phyloP scores from a whole-genome alignment of 92 coral and sea anemone species.

The Ricordea florida region DNA sequence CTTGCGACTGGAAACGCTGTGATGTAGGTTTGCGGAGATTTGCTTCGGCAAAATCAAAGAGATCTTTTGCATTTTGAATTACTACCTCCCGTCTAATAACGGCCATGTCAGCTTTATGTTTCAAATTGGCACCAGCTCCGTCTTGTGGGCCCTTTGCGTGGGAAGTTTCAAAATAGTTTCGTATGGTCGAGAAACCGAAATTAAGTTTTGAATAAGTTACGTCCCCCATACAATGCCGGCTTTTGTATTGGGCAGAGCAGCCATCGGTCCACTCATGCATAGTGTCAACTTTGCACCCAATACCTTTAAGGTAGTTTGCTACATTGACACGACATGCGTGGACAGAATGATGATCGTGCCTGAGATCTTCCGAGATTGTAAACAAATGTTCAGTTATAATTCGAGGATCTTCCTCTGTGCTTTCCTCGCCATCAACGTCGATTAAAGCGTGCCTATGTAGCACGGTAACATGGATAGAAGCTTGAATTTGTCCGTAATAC shows the following conservation, averaged over 20 bases:
- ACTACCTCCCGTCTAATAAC: slow-evolving; percentile 34
- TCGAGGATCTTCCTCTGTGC: background rate
- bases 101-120: slow-evolving; percentile 53
- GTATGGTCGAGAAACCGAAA: slow-evolving; percentile 49
- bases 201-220: slow-evolving; percentile 38
- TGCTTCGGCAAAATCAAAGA: slow-evolving; percentile 3
- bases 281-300: slow-evolving; percentile 16
- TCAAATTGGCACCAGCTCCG: slow-evolving; percentile 44
- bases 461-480: too few relatives aligned
- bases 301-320: slow-evolving; percentile 21
- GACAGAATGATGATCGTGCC: slow-evolving; percentile 35
- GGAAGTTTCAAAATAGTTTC: slow-evolving; percentile 56
- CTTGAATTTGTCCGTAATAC: slow-evolving; percentile 27
- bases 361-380: slow-evolving; percentile 32
- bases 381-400: slow-evolving; percentile 29
- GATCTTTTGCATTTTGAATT: slow-evolving; percentile 32
- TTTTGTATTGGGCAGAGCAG: slow-evolving; percentile 61
- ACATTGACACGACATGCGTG: slow-evolving; percentile 12
- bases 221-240: slow-evolving; percentile 56
- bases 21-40: background rate
- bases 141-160: slow-evolving; percentile 60
- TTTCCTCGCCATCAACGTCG: background rate
- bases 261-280: slow-evolving; percentile 67
- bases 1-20: slow-evolving; percentile 38
- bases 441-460: slow-evolving; percentile 5